Evolutionary conservation across 2,797 vertebrate species (phyloP).

Genomic region (Heteromormyrus szaboi): DNA sequence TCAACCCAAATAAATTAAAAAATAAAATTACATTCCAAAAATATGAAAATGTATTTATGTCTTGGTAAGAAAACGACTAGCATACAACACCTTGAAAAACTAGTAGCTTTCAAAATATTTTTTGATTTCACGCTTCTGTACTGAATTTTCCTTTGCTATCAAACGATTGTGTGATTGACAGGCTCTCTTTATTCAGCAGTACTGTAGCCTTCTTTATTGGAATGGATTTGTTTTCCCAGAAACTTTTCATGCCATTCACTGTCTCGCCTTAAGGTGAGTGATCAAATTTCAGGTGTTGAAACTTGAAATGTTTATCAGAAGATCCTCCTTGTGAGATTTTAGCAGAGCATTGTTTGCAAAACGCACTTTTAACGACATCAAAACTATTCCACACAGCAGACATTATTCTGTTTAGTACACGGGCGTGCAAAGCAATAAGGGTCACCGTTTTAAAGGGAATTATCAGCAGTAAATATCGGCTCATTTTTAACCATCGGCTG

Average conservation of each 20-base stretch:
- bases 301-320: neutral
- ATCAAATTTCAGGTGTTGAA: neutral
- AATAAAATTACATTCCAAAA: neutral
- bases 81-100: neutral
- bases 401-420: neutral
- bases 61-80: neutral
- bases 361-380: neutral
- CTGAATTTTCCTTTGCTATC: neutral
- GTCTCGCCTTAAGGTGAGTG: neutral
- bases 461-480: neutral
- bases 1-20: neutral
- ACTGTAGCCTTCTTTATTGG: neutral
- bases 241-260: neutral
- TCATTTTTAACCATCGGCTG: neutral
- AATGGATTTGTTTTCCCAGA: neutral
- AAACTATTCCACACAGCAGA: neutral
- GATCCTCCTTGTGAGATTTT: neutral
- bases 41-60: neutral
- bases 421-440: neutral
- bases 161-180: neutral
- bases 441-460: neutral
- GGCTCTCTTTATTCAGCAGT: neutral
- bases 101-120: neutral
- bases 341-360: neutral
- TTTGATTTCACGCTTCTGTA: neutral